phyloP scores from a whole-genome alignment of 2,113 vertebrate genomes.

The Pipra filicauda region DNA sequence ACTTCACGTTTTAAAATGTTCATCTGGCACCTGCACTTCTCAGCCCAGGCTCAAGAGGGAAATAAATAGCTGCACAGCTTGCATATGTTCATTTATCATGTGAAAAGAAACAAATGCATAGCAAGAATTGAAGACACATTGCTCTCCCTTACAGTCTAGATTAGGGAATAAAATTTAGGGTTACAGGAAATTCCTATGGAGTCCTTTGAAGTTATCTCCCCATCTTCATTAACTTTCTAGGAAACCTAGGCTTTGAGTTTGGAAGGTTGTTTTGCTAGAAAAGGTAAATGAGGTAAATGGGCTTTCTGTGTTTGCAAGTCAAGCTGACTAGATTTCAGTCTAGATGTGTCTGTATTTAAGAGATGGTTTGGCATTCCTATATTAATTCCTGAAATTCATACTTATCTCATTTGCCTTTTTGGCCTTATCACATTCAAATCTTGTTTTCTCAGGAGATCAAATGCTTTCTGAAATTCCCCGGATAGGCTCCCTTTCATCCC shows the following conservation, averaged over 20 bases:
- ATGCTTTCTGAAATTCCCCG: neutral
- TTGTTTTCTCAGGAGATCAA: neutral
- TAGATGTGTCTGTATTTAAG: neutral
- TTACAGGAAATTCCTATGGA: neutral
- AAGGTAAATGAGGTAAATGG: accelerated
- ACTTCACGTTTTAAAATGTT: neutral
- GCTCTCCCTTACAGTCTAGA: neutral
- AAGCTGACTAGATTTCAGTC: neutral
- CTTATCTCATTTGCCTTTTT: neutral
- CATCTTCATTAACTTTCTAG: neutral
- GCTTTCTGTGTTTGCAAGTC: neutral
- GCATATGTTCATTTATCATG: neutral
- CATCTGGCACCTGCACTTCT: neutral
- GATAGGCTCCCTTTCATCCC: neutral
- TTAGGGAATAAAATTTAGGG: neutral
- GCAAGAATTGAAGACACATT: neutral
- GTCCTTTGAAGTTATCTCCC: neutral
- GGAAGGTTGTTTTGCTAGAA: neutral
- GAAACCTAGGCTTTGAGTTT: neutral
- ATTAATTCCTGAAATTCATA: neutral
- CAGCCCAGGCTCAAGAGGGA: neutral
- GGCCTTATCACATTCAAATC: neutral
- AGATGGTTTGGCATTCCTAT: neutral
- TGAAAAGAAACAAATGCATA: neutral
- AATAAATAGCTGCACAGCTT: neutral